phyloP scores from a whole-genome alignment of 2,888 invertebrate species.

The Epinotia bilunana region DNA sequence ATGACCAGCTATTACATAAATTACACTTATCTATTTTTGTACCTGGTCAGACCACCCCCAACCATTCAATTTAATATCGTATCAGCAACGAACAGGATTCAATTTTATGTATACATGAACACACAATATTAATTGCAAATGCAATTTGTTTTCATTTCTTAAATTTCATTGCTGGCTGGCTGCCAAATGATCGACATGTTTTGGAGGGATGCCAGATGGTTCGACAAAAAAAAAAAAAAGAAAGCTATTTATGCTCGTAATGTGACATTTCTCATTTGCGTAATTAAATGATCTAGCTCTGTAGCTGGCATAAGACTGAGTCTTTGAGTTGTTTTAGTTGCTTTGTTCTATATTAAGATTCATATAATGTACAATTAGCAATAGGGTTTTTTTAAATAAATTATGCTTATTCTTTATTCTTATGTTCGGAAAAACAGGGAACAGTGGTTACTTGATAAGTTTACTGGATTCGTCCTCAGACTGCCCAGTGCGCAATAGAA shows the following conservation, averaged over 20 bases:
- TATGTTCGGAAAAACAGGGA: too few species aligned
- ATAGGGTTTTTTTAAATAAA: too few species aligned
- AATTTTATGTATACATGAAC: conserved; percentile 10
- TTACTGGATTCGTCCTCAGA: too few species aligned
- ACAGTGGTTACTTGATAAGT: too few species aligned
- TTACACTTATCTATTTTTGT: conserved; percentile 19
- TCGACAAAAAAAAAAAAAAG: conserved; percentile 51
- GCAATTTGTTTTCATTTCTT: conserved; percentile 70
- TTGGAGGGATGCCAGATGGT: conserved; percentile 71
- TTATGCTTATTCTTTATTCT: too few species aligned
- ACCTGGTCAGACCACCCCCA: not conserved
- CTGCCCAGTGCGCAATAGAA: too few species aligned
- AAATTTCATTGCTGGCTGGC: conserved; percentile 65
- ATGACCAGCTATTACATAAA: conserved; percentile 23
- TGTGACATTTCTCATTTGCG: conserved; percentile 47
- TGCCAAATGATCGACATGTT: conserved; percentile 77
- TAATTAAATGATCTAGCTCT: conserved; percentile 22
- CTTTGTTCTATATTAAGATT: too few species aligned
- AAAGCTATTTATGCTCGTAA: conserved; percentile 45
- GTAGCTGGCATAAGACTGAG: not conserved
- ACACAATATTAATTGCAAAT: conserved; percentile 29
- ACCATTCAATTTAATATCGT: conserved; percentile 1
- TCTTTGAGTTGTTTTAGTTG: not conserved
- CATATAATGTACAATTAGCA: too few species aligned
- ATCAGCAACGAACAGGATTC: not conserved